Evolutionary conservation across 2,888 invertebrate genomes (phyloP), one percentile per base, ranked within the genome.

Genomic region (Zelleria hepariella): DNA sequence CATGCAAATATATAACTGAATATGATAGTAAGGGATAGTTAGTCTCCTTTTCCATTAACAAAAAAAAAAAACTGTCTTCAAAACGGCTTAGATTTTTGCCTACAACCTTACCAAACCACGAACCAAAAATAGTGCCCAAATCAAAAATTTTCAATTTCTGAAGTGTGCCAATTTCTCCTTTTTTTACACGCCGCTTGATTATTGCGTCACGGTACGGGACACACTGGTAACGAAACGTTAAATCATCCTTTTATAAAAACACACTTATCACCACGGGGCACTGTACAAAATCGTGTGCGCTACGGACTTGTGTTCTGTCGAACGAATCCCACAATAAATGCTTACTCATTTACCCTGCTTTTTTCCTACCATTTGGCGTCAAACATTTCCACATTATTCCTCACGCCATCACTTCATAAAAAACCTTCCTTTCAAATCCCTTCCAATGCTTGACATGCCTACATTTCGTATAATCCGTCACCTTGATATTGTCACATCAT

Each of bases 111-210:
- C 68, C 67, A 66, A 57, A 67, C 64, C 71, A 77, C 73, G 66
- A 78, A 80, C 15, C 15, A 15, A 4, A 42, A 42, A 15, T 15
- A 15, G 32, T 42, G 32, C 10, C 32, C 32, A n/a, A n/a, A n/a
- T n/a, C 32, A 42, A 42, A 42, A 42, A 15, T 42, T 2, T 42
- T 15, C 32, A 42, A 73, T 82, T 80, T 83, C 81, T 86, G 78
- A 86, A 80, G 79, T 85, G 82, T 85, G 82, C 83, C 85, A 82
- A 42, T 87, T 86, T 86, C 81, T 86, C 81, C 83, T 84, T 83
- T 86, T n/a, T 61, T 86, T 88, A 84, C 88, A 88, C 88, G 88
- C 88, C 87, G 88, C 88, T 88, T 86, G 86, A 86, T 82, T 74
- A 70, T 68, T 80, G 82, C 86, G 86, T 82, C 86, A 88, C 86